Conservation (phyloP, 2,113 vertebrate genomes). For the Rana temporaria region DNA sequence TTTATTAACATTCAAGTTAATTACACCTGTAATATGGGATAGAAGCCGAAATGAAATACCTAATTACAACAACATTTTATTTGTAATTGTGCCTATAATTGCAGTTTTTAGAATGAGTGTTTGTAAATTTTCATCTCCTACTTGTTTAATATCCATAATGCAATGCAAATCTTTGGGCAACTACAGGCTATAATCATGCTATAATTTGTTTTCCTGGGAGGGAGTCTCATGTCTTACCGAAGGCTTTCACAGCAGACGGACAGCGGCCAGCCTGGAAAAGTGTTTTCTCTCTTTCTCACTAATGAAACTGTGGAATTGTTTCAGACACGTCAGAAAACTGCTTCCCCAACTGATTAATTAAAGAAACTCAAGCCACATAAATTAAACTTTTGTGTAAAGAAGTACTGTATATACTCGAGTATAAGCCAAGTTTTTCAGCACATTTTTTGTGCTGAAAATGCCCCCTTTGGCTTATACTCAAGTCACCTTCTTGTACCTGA, state of each 20-base stretch:
- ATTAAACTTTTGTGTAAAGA: too few species aligned
- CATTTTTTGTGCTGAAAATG: too few species aligned
- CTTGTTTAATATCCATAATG: slow-evolving; percentile 33
- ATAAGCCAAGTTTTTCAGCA: too few species aligned
- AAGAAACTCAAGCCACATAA: too few species aligned
- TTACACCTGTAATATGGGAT: slow-evolving; percentile 3
- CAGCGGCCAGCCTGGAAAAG: background rate
- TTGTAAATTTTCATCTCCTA: slow-evolving; percentile 13
- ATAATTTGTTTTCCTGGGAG: slow-evolving; percentile 15
- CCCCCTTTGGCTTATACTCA: too few species aligned
- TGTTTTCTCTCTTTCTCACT: background rate
- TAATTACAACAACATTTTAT: slow-evolving; percentile 6
- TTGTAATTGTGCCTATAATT: slow-evolving; percentile 24
- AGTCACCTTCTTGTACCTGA: too few species aligned
- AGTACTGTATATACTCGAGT: too few species aligned
- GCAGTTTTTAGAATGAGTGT: slow-evolving; percentile 18
- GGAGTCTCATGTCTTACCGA: background rate
- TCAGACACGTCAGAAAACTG: background rate
- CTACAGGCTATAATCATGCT: slow-evolving; percentile 14
- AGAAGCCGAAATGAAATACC: background rate
- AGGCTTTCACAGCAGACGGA: slow-evolving; percentile 25
- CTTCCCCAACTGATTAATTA: background rate
- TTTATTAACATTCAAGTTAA: slow-evolving; percentile 33
- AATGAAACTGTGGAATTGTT: slow-evolving; percentile 4
- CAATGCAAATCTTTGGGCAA: slow-evolving; percentile 35